Conservation (phyloP, 2,113 vertebrate genomes). For the Miniopterus natalensis region DNA sequence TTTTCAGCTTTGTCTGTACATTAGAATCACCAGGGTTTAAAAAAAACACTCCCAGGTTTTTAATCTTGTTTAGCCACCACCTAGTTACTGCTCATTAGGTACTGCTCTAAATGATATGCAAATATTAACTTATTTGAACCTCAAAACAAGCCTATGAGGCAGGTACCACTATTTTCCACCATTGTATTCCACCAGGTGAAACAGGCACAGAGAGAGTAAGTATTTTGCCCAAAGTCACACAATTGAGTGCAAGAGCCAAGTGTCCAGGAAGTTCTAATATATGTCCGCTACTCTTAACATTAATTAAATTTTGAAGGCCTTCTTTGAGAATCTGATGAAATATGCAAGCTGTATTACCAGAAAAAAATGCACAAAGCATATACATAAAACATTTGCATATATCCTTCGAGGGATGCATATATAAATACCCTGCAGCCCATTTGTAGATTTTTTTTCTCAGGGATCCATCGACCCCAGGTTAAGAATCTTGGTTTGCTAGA, state of each 20-base stretch:
- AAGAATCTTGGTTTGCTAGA: background rate
- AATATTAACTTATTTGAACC: background rate
- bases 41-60: background rate
- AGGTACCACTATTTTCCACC: background rate
- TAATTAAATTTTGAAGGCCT: background rate
- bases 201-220: background rate
- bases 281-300: background rate
- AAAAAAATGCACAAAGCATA: background rate
- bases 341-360: background rate
- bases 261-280: background rate
- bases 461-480: background rate
- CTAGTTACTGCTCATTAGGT: background rate
- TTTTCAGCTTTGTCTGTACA: background rate
- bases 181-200: background rate
- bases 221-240: background rate
- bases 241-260: background rate
- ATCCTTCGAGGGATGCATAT: background rate
- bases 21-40: background rate
- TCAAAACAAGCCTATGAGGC: background rate
- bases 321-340: background rate
- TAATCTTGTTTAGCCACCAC: background rate
- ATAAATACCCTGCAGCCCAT: background rate
- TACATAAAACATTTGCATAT: background rate
- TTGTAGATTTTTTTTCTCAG: background rate
- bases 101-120: background rate